phyloP scores from a whole-genome alignment of 2,888 invertebrate species.

The Oscheius sp. region DNA sequence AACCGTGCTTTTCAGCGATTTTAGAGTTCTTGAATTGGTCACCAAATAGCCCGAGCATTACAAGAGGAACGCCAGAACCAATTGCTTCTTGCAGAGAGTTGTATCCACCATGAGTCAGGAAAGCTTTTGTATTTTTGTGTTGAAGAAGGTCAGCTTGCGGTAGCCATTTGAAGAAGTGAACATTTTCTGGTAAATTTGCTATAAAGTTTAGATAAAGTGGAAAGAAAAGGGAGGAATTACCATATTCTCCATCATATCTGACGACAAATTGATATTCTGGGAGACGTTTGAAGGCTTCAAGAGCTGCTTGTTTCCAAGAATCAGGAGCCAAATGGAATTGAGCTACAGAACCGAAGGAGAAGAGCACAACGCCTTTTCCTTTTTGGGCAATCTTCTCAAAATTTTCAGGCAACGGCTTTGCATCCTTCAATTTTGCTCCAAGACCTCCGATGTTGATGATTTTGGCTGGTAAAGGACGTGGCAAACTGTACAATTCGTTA shows the following conservation, averaged over 20 bases:
- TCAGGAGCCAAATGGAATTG: conserved; percentile 46
- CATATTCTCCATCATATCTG: conserved; percentile 43
- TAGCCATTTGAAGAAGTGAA: conserved; percentile 56
- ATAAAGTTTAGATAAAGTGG: neutral
- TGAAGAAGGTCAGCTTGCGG: conserved; percentile 64
- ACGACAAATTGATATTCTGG: conserved; percentile 54
- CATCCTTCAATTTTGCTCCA: conserved; percentile 42
- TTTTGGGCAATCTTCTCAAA: conserved; percentile 39
- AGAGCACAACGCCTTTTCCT: conserved; percentile 50
- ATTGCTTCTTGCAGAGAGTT: conserved; percentile 76
- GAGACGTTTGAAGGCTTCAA: conserved; percentile 48
- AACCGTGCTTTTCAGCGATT: conserved; percentile 53
- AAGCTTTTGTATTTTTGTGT: conserved; percentile 79
- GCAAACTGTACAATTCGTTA: conserved; percentile 54
- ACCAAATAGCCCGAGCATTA: conserved; percentile 55
- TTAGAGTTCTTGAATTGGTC: conserved; percentile 54
- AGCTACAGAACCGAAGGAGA: conserved; percentile 59
- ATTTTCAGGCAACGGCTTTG: conserved; percentile 43
- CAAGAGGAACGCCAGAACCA: conserved; percentile 49
- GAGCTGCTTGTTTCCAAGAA: conserved; percentile 40
- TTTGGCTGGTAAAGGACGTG: conserved; percentile 52
- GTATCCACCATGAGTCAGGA: conserved; percentile 81
- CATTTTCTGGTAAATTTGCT: conserved; percentile 37
- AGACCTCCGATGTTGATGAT: conserved; percentile 56
- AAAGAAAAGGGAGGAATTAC: neutral